Evolutionary conservation across 30 jellyfish, hydroid and myxozoan genomes (phyloP).

Genomic region (Aurelia sp.): DNA sequence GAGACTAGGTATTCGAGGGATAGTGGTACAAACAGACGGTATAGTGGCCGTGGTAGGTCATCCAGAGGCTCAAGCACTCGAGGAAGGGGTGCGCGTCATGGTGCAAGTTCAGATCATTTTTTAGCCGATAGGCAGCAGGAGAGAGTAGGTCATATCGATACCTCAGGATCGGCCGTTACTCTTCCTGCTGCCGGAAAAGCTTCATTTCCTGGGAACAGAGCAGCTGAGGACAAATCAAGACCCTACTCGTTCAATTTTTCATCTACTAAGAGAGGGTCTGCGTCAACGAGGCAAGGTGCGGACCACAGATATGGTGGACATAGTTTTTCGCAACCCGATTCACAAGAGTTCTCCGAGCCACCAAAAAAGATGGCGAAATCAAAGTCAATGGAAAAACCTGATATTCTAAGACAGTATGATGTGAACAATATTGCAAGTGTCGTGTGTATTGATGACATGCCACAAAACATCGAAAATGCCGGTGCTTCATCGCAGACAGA

Average conservation of each 20-base stretch:
- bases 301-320: conserved; percentile 29
- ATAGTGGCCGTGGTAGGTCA: conserved; percentile 47
- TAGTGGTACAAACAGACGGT: conserved; percentile 16
- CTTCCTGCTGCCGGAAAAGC: conserved; percentile 98
- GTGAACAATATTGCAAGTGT: conserved; percentile 87
- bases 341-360: conserved; percentile 74
- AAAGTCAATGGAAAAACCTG: conserved; percentile 69
- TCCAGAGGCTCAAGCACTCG: conserved; percentile 51
- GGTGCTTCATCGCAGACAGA: conserved; percentile 28
- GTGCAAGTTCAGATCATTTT: conserved; percentile 79
- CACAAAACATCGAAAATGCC: conserved; percentile 40
- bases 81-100: conserved; percentile 70
- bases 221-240: conserved; percentile 79
- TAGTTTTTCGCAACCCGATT: conserved; percentile 2
- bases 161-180: conserved; percentile 80
- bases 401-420: conserved; percentile 77
- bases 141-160: conserved; percentile 78
- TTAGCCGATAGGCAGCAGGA: conserved; percentile 99
- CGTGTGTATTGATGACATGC: conserved; percentile 87
- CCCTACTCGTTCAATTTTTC: conserved; percentile 5
- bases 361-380: conserved; percentile 80
- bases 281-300: conserved; percentile 35
- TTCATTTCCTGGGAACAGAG: conserved; percentile 24
- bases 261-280: conserved; percentile 8
- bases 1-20: conserved; percentile 29